Percentiles rank a stretch among this genome's conserved stretches.
These are phyloP conservation scores for Dasypus novemcinctus DNA, from an alignment of 2,113 vertebrate species.

Conservation along the genomic window DNA sequence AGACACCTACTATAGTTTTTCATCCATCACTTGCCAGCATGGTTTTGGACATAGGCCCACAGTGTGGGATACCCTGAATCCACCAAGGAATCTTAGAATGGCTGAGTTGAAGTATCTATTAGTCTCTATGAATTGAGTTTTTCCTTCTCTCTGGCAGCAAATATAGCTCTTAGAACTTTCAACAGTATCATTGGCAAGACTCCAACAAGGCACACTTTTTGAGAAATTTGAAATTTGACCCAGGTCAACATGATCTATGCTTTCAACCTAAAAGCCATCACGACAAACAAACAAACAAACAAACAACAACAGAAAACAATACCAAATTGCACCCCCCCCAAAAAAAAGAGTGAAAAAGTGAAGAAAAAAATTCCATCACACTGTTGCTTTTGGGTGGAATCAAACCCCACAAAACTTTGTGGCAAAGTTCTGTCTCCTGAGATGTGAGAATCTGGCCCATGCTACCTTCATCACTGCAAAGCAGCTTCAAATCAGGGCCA, in stretches of 20 bases:
- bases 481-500: neutral
- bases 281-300: too few species aligned
- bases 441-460: neutral
- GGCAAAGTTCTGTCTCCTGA: neutral
- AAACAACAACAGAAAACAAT: too few species aligned
- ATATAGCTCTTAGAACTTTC: neutral
- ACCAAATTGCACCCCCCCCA: too few species aligned
- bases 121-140: conserved; percentile 5
- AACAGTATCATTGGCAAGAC: neutral
- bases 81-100: neutral
- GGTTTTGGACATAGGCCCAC: neutral
- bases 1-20: neutral
- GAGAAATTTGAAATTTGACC: conserved; percentile 38
- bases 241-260: neutral
- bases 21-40: neutral
- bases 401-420: neutral
- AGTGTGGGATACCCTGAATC: neutral
- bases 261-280: conserved; percentile 9
- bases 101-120: neutral
- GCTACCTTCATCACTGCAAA: neutral
- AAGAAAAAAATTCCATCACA: neutral
- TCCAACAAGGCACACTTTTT: neutral
- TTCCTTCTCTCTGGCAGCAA: neutral
- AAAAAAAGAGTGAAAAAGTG: neutral
- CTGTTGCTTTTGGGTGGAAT: neutral